These are phyloP conservation scores for Ctenopoma multispine DNA, from an alignment of 2,797 vertebrate species.

Conservation along the genomic window DNA sequence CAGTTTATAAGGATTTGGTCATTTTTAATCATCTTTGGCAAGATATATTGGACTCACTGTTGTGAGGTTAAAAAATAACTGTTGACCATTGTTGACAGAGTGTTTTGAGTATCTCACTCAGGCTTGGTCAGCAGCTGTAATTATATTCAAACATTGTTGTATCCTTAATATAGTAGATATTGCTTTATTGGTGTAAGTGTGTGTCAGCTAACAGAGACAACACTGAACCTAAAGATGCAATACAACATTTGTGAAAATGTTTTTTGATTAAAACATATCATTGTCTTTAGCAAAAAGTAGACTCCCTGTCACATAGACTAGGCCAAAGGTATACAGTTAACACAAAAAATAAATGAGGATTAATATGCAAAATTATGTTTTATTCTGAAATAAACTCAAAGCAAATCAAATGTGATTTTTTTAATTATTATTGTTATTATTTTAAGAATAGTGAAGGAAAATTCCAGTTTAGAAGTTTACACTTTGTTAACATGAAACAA, in stretches of 20 bases:
- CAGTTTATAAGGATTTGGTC: background rate
- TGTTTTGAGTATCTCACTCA: constrained; percentile 1
- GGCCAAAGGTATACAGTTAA: background rate
- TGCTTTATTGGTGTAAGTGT: background rate
- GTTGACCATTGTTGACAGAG: background rate
- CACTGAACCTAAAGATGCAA: background rate
- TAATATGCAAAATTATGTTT: constrained; percentile 9
- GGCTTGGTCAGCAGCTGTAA: constrained; percentile 1
- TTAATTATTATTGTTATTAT: no score
- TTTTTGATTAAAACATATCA: background rate
- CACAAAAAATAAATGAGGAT: constrained; percentile 21
- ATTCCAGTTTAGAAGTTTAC: constrained; percentile 42
- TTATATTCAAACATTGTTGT: background rate
- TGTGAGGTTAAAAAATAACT: background rate
- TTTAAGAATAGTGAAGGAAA: constrained; percentile 24
- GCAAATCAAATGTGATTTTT: background rate
- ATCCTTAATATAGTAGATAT: background rate
- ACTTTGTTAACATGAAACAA: constrained; percentile 50
- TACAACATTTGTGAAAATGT: background rate
- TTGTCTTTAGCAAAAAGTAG: background rate
- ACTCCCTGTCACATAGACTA: no score
- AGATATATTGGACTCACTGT: background rate
- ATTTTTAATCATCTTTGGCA: no score
- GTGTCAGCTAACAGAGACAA: background rate
- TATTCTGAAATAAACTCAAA: constrained; percentile 21